A percentile compares a stretch with the other conserved stretches of the same genome.
Evolutionary conservation across 1,140 invertebrate species (phyloP).

Genomic region (Bombus fervidus): DNA sequence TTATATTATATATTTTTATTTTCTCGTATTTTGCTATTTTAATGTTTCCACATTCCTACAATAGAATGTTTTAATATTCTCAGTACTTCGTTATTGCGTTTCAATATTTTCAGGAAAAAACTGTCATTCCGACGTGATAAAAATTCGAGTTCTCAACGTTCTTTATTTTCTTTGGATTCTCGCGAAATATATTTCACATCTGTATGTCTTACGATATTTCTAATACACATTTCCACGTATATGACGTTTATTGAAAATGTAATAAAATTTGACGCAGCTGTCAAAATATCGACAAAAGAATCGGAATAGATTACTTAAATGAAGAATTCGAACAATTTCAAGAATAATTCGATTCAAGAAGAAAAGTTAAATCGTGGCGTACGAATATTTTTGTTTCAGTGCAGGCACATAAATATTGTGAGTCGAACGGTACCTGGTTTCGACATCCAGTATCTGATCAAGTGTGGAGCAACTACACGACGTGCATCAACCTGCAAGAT

Average conservation of each 20-base stretch:
- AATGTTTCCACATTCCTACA: background rate
- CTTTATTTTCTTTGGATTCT: too few species aligned
- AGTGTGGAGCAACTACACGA: slow-evolving; percentile 96
- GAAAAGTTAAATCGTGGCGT: too few species aligned
- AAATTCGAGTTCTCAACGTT: too few species aligned
- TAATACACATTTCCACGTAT: too few species aligned
- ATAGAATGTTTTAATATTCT: background rate
- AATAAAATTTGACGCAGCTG: background rate
- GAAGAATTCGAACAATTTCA: background rate
- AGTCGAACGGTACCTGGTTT: slow-evolving; percentile 84
- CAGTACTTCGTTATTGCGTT: too few species aligned
- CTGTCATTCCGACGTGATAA: too few species aligned
- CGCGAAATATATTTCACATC: too few species aligned
- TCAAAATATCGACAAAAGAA: background rate
- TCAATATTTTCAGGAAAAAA: background rate
- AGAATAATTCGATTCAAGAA: too few species aligned
- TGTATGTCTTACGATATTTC: too few species aligned
- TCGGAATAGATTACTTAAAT: background rate
- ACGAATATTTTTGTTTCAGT: slow-evolving; percentile 77
- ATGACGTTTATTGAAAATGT: background rate
- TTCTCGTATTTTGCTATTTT: background rate
- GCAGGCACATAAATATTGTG: slow-evolving; percentile 84
- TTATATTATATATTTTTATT: background rate
- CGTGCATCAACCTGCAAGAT: slow-evolving; percentile 90
- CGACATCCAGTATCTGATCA: slow-evolving; percentile 82